Conservation (phyloP, 1,140 invertebrate genomes). For the Lanistes nyassanus region DNA sequence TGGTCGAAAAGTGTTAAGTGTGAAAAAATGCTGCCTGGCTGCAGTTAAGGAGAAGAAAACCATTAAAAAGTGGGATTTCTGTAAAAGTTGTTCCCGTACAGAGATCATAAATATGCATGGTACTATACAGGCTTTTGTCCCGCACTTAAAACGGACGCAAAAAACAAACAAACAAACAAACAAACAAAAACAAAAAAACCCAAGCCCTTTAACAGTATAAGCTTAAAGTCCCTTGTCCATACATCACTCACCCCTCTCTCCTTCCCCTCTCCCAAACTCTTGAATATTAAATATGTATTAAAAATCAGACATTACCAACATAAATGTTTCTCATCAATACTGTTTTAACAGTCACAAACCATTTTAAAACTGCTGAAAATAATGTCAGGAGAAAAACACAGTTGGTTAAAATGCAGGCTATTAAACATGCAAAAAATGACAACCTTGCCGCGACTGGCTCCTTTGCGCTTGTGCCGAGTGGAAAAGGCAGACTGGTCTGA, state of each 20-base stretch:
- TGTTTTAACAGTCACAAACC: no score
- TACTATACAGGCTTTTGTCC: no score
- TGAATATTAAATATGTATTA: not conserved
- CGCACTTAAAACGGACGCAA: no score
- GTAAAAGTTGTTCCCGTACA: no score
- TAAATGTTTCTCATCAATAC: no score
- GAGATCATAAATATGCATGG: no score
- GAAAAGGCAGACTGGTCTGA: slow-evolving; percentile 45
- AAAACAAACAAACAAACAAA: slow-evolving; percentile 7
- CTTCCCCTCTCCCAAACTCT: not conserved
- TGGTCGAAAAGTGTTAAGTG: no score
- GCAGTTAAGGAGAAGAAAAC: no score
- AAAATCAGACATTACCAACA: not conserved
- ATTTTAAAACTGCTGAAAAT: not conserved
- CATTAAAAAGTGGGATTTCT: no score
- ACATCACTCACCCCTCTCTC: not conserved
- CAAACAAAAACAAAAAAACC: not conserved
- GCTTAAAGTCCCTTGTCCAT: not conserved
- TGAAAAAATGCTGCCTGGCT: no score
- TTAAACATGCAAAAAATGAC: not conserved
- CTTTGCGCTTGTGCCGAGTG: slow-evolving; percentile 50
- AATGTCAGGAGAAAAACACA: not conserved
- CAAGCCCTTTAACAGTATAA: not conserved
- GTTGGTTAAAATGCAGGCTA: not conserved
- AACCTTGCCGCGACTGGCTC: slow-evolving; percentile 41